Conservation (phyloP, 2,113 vertebrate genomes). For the Zonotrichia leucophrys region DNA sequence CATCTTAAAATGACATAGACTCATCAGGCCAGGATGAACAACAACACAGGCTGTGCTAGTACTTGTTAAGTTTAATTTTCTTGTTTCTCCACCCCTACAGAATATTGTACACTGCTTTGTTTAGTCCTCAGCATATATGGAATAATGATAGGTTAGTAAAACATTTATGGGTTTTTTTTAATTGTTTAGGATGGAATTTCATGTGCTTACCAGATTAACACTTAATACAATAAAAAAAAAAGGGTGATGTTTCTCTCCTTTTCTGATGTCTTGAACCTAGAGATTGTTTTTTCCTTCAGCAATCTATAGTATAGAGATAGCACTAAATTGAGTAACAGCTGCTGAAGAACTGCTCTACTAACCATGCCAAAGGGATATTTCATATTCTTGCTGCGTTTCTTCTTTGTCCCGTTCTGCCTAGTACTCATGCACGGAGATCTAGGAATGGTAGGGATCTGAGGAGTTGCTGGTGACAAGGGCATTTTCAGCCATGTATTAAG, state of each 20-base stretch:
- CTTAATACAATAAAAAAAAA: neutral
- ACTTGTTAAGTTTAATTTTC: neutral
- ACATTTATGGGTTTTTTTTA: neutral
- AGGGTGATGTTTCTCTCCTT: neutral
- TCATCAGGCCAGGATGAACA: neutral
- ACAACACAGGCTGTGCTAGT: neutral
- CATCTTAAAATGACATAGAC: neutral
- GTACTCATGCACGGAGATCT: neutral
- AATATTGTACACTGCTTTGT: neutral
- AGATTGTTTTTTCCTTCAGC: neutral
- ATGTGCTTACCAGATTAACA: neutral
- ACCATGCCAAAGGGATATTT: neutral
- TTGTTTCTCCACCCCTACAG: neutral
- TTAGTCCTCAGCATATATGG: neutral
- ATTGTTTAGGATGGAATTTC: neutral
- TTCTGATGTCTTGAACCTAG: neutral
- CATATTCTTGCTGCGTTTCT: constrained; percentile 26
- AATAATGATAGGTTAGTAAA: neutral
- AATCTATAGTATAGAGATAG: constrained; percentile 1
- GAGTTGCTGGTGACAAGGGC: neutral
- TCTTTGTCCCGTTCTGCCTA: constrained; percentile 9
- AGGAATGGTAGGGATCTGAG: neutral
- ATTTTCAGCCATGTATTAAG: neutral
- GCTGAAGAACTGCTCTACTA: constrained; percentile 31
- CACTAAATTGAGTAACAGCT: constrained; percentile 37